Conservation (phyloP, 2,888 invertebrate species). For the Caenorhabditis sp. region DNA sequence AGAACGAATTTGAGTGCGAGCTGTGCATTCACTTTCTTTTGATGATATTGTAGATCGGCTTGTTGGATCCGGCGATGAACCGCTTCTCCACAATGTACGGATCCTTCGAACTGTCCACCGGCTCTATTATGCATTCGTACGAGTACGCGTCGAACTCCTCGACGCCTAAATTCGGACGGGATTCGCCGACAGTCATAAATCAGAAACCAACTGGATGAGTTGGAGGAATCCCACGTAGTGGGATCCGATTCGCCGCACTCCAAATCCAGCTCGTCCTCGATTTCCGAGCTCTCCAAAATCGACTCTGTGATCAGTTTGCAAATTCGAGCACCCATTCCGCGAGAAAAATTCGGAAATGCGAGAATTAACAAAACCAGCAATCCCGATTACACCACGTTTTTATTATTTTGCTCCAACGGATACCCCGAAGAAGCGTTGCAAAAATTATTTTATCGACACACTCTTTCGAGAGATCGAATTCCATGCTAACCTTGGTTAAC, state of each 20-base stretch:
- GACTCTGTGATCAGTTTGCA: slow-evolving; percentile 17
- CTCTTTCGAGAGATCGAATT: slow-evolving; percentile 43
- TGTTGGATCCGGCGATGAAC: slow-evolving; percentile 25
- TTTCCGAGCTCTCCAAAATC: slow-evolving; percentile 2
- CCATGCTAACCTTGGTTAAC: slow-evolving; percentile 46
- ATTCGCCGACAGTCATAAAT: background rate
- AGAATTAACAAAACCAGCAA: too few species aligned
- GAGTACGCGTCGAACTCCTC: too few species aligned
- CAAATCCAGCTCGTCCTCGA: background rate
- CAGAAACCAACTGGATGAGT: slow-evolving; percentile 5
- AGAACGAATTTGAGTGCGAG: too few species aligned
- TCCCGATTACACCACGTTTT: background rate
- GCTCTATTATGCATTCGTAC: too few species aligned
- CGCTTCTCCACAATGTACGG: slow-evolving; percentile 37
- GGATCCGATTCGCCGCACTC: slow-evolving; percentile 12
- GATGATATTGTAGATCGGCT: slow-evolving; percentile 12
- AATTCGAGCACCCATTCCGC: slow-evolving; percentile 33
- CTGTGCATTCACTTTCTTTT: slow-evolving; percentile 31
- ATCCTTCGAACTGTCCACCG: background rate
- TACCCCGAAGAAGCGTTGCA: slow-evolving; percentile 40
- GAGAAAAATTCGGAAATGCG: background rate
- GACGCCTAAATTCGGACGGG: background rate
- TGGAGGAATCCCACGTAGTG: slow-evolving; percentile 10
- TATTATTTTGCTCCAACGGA: slow-evolving; percentile 22
- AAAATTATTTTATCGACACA: slow-evolving; percentile 39